phyloP scores from a whole-genome alignment of 2,797 vertebrate genomes.

The Tenualosa thibaudeaui region DNA sequence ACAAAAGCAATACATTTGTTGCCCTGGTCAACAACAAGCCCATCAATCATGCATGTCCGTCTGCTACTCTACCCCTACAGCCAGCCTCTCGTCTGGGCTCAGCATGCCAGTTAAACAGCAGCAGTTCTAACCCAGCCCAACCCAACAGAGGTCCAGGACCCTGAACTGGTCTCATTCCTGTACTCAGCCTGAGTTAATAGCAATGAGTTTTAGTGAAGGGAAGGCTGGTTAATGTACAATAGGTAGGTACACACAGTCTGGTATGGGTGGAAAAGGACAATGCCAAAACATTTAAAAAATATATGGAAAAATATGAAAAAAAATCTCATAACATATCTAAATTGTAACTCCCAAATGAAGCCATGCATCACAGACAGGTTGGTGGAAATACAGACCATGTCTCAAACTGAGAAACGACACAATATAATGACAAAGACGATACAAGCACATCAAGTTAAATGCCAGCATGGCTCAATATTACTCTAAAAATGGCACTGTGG shows the following conservation, averaged over 20 bases:
- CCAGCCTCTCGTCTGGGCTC: constrained; percentile 10
- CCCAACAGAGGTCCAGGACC: not conserved
- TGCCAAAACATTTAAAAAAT: not conserved
- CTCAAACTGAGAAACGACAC: not conserved
- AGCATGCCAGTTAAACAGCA: constrained; percentile 17
- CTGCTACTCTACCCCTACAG: constrained; percentile 23
- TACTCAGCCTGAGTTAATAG: not conserved
- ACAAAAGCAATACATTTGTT: constrained; percentile 28
- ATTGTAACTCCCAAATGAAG: not conserved
- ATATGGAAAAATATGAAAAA: not conserved
- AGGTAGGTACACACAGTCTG: not conserved
- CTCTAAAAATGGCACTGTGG: not conserved
- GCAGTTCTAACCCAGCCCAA: not conserved
- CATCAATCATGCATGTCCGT: constrained; percentile 36
- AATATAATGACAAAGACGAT: not conserved
- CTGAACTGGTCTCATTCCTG: not conserved
- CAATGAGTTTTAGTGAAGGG: not conserved
- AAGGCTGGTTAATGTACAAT: not conserved
- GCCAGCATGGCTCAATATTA: not conserved
- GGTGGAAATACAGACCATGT: not conserved
- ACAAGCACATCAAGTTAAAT: not conserved
- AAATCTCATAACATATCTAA: not conserved
- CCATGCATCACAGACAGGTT: not conserved
- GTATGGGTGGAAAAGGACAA: not conserved
- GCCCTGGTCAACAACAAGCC: constrained; percentile 28